Percentiles rank a stretch among this genome's conserved stretches.
These are phyloP conservation scores for Aphaenogaster rudis DNA, from an alignment of 1,140 invertebrate species.

Conservation along the genomic window DNA sequence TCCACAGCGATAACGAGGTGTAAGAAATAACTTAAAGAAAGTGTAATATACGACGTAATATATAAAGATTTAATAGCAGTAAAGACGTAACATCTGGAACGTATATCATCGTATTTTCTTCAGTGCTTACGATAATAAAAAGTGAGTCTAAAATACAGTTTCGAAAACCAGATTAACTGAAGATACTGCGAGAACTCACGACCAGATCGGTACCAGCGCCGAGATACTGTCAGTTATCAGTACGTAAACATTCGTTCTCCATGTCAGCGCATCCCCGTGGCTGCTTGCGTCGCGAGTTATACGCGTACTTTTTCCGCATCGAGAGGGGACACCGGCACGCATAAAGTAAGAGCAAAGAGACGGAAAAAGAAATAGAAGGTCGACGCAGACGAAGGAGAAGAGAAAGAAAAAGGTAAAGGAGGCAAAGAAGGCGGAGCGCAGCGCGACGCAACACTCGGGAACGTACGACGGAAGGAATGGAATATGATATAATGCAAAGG, in stretches of 20 bases:
- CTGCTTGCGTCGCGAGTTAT: constrained; percentile 75
- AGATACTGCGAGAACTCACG: not conserved
- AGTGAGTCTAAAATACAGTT: constrained; percentile 5
- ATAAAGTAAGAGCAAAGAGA: constrained; percentile 57
- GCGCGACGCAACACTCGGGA: constrained; percentile 64
- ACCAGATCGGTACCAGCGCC: constrained; percentile 62
- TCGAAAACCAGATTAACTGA: constrained; percentile 15
- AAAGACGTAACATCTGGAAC: not conserved
- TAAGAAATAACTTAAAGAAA: constrained; percentile 30
- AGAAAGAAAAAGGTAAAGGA: constrained; percentile 61
- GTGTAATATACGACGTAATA: constrained; percentile 29
- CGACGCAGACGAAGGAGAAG: constrained; percentile 15
- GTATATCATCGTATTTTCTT: not conserved
- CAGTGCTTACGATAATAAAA: not conserved
- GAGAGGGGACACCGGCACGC: constrained; percentile 28
- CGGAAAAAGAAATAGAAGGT: constrained; percentile 18
- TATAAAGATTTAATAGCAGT: constrained; percentile 46
- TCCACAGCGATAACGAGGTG: not conserved
- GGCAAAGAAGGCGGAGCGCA: constrained; percentile 57
- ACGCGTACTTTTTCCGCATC: constrained; percentile 66
- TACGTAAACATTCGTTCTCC: constrained; percentile 81
- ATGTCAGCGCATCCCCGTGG: constrained; percentile 63
- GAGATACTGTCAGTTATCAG: constrained; percentile 78
- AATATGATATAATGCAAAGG: constrained; percentile 82
- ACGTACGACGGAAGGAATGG: constrained; percentile 79